Percentiles rank a stretch among this genome's conserved stretches.
phyloP scores from a whole-genome alignment of 2,888 invertebrate species.

The Vannuccia rotundouncinata region DNA sequence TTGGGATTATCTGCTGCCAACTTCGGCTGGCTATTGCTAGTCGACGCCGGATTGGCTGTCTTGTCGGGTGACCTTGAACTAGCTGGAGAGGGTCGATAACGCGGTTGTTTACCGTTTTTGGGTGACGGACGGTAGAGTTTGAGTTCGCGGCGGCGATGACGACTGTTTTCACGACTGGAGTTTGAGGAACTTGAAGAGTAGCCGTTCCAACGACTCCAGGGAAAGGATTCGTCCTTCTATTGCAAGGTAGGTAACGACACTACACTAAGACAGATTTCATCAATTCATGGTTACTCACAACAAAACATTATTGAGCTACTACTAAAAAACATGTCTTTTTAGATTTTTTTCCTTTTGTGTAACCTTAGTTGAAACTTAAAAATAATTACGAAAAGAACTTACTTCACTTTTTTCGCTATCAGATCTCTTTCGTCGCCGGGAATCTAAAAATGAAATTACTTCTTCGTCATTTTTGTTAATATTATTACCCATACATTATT shows the following conservation, averaged over 20 bases:
- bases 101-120: not conserved
- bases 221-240: not conserved
- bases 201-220: conserved; percentile 7
- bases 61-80: too few relatives aligned
- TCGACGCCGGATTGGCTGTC: too few relatives aligned
- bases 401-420: not conserved
- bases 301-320: not conserved
- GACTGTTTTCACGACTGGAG: not conserved
- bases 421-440: not conserved
- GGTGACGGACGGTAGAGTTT: not conserved
- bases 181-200: conserved; percentile 6
- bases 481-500: too few relatives aligned
- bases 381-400: not conserved
- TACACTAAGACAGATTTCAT: not conserved
- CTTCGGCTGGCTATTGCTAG: not conserved
- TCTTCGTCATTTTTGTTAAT: too few relatives aligned
- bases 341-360: too few relatives aligned
- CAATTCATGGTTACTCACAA: not conserved
- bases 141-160: not conserved
- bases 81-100: not conserved
- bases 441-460: conserved; percentile 7
- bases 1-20: not conserved
- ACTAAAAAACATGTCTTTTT: not conserved
- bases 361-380: too few relatives aligned
- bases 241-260: not conserved